A percentile compares a stretch with the other conserved stretches of the same genome.
Evolutionary conservation across 2,888 invertebrate species (phyloP).

Genomic region (Cremastinae sp.): DNA sequence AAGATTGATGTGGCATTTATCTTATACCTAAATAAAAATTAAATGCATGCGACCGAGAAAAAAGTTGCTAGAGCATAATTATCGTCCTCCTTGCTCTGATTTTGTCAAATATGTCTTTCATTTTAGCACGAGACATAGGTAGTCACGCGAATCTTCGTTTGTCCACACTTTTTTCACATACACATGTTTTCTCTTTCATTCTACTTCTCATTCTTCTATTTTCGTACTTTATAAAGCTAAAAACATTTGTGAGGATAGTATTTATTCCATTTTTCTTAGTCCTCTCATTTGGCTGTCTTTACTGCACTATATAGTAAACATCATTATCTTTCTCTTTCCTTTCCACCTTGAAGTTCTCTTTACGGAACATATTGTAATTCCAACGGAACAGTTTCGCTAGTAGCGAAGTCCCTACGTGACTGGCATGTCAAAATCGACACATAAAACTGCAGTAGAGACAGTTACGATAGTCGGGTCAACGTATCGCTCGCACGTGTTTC

Average conservation of each 20-base stretch:
- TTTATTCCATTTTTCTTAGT: slow-evolving; percentile 27
- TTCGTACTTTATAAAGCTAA: slow-evolving; percentile 46
- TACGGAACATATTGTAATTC: slow-evolving; percentile 78
- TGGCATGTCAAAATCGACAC: slow-evolving; percentile 78
- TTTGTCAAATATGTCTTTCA: slow-evolving; percentile 36
- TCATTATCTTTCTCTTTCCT: slow-evolving; percentile 45
- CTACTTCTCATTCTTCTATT: slow-evolving; percentile 44
- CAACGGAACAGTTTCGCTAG: slow-evolving; percentile 77
- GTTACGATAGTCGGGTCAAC: slow-evolving; percentile 76
- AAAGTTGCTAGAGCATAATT: slow-evolving; percentile 24
- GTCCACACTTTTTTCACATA: slow-evolving; percentile 22
- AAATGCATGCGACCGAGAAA: too few species aligned
- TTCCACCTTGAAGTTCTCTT: too few species aligned
- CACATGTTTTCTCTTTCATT: slow-evolving; percentile 18
- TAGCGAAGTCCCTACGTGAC: slow-evolving; percentile 79
- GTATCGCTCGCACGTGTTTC: slow-evolving; percentile 78
- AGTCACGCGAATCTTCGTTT: slow-evolving; percentile 44
- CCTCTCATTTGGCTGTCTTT: slow-evolving; percentile 42
- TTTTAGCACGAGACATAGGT: slow-evolving; percentile 46
- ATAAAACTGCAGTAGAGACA: slow-evolving; percentile 78
- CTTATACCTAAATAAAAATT: too few species aligned
- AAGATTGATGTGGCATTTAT: too few species aligned
- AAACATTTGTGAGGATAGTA: slow-evolving; percentile 33
- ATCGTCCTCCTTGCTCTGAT: slow-evolving; percentile 30
- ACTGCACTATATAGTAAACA: slow-evolving; percentile 36